Base-by-base conservation (phyloP, 2,797 vertebrate species). In the Fistularia commersonii region DNA sequence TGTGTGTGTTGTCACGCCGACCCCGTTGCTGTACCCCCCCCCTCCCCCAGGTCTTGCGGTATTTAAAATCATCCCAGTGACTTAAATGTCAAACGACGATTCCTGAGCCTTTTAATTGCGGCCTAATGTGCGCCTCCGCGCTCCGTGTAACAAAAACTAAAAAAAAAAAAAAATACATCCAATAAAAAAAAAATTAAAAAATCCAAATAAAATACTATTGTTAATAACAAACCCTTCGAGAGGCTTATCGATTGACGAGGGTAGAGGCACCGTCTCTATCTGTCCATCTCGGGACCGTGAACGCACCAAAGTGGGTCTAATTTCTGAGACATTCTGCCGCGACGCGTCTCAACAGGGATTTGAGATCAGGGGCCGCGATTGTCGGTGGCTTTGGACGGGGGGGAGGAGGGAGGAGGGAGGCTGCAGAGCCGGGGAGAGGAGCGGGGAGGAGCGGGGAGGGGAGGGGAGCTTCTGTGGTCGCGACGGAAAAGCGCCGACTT, bases 331-430 rank as follows among this genome's bases (percentile, higher is more conserved):
- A 67, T 71, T 81, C 75, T 56, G 40, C 48, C 58, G 82, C 73
- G 80, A 82, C 82, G 54, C 83, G 85, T 86, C 79, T 87, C 77
- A 77, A 75, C 72, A 75, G 79, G 77, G 80, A 69, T 79, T 61
- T 40, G 69, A 87, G 84, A 86, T 82, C 72, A 75, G 66, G 79
- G 74, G 79, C 81, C 69, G 74, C 81, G 76, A 84, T 85, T 83
- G 76, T 78, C 73, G 55, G 58, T 66, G 76, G 78, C 58, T 61
- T 73, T 68, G 77, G 82, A 86, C 82, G 79, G 80, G 81, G 74
- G 72, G 72, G 69, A 73, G 83, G 81, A 43, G 72, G n/a, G n/a
- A n/a, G n/a, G n/a, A n/a, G n/a, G n/a, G 72, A n/a, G n/a, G n/a
- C n/a, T 72, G 80, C 72, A 76, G 85, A 83, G 64, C 79, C 72